Evolutionary conservation across 2,888 invertebrate species (phyloP).

Genomic region (Ophion obscuratus): DNA sequence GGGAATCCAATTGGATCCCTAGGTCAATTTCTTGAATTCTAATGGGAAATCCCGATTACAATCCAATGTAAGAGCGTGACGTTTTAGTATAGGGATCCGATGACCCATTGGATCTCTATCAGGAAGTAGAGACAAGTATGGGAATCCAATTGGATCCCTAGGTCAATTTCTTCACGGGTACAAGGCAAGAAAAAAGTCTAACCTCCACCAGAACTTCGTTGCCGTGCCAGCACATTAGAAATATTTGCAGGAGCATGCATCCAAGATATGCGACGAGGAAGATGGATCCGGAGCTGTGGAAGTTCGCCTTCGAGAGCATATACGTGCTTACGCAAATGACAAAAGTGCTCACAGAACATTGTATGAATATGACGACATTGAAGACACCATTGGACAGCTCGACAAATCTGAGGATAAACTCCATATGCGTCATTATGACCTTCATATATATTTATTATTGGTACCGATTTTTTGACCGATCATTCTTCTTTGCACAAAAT

Average conservation of each 20-base stretch:
- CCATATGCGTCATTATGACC: no score
- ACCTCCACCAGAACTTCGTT: conserved; percentile 73
- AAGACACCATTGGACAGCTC: conserved; percentile 60
- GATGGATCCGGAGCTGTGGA: conserved; percentile 50
- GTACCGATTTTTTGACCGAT: no score
- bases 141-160: background rate
- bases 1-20: no score
- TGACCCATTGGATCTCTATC: no score
- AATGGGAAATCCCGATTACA: no score
- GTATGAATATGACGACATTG: conserved; percentile 61
- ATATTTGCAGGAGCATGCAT: conserved; percentile 71
- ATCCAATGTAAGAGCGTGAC: no score
- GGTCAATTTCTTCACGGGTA: no score
- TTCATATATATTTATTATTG: background rate
- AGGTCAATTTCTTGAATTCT: no score
- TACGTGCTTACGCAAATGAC: conserved; percentile 64
- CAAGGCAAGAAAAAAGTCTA: conserved; percentile 20
- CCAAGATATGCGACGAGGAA: conserved; percentile 59
- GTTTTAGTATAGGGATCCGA: no score
- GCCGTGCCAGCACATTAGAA: conserved; percentile 75
- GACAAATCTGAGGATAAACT: conserved; percentile 38
- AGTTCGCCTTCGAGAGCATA: conserved; percentile 57
- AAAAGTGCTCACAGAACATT: conserved; percentile 65
- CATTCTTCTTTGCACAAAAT: no score
- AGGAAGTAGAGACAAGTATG: background rate